Percentiles rank a stretch among this genome's conserved stretches.
phyloP scores from a whole-genome alignment of 2,113 vertebrate genomes.

The Daubentonia madagascariensis region DNA sequence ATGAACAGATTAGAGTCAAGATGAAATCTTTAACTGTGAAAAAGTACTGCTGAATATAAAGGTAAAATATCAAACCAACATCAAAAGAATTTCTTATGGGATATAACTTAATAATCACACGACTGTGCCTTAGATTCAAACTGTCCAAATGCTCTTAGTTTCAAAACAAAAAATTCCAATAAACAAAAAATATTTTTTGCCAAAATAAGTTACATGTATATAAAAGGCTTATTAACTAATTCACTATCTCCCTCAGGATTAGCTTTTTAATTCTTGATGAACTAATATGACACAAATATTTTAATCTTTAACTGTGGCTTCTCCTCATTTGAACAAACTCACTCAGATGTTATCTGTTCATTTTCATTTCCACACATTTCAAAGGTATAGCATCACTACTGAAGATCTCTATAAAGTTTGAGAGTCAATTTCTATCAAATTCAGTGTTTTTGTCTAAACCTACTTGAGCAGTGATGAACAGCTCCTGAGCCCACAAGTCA shows the following conservation, averaged over 20 bases:
- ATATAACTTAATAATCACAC: background rate
- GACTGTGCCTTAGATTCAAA: background rate
- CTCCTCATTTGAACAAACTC: background rate
- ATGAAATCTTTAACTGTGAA: background rate
- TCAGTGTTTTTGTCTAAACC: background rate
- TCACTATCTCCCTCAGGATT: background rate
- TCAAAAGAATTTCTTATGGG: background rate
- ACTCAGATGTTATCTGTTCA: background rate
- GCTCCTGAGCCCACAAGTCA: background rate
- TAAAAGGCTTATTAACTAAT: background rate
- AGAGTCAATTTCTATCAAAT: background rate
- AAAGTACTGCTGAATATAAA: background rate
- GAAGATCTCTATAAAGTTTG: background rate
- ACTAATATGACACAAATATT: background rate
- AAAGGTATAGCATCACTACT: background rate
- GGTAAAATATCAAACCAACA: background rate
- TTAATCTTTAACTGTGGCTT: background rate
- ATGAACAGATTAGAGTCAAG: background rate
- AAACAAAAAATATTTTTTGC: background rate
- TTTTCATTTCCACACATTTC: background rate
- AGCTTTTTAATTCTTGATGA: background rate
- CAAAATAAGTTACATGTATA: background rate
- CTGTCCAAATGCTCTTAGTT: background rate
- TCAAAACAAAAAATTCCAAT: background rate
- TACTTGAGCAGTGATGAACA: background rate